A percentile compares a stretch with the other conserved stretches of the same genome.
Evolutionary conservation across 2,797 vertebrate genomes (phyloP).

Genomic region (Emydoidea blandingii): DNA sequence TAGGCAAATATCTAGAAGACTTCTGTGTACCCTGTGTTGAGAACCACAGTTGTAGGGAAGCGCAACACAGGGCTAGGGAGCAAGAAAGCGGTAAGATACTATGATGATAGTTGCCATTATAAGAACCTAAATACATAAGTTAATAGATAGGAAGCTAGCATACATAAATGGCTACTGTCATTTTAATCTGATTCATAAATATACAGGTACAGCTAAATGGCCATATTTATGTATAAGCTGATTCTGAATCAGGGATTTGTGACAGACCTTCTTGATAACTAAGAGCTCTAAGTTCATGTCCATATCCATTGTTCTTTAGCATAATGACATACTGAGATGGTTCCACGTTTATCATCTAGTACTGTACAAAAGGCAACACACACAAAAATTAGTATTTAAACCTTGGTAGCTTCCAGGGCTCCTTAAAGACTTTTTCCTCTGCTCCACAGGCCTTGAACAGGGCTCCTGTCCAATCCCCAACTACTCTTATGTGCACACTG

Average conservation of each 20-base stretch:
- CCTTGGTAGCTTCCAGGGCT: slow-evolving; percentile 80
- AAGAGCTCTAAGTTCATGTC: not conserved
- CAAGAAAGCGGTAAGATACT: not conserved
- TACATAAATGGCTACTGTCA: not conserved
- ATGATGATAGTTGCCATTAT: not conserved
- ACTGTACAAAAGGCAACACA: not conserved
- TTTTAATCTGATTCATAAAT: not conserved
- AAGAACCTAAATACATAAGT: not conserved
- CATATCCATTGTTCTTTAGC: not conserved
- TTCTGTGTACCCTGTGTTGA: too few species aligned
- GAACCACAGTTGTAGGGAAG: not conserved
- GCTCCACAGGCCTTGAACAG: slow-evolving; percentile 77
- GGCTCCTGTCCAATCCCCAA: slow-evolving; percentile 83
- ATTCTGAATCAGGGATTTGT: not conserved
- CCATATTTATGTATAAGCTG: not conserved
- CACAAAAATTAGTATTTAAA: slow-evolving; percentile 28
- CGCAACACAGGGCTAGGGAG: not conserved
- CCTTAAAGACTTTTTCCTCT: slow-evolving; percentile 58
- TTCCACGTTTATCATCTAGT: not conserved
- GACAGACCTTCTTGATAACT: not conserved
- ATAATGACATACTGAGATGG: not conserved
- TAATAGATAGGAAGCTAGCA: not conserved
- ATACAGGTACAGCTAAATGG: not conserved
- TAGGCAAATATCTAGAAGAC: too few species aligned
- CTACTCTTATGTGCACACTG: slow-evolving; percentile 80